These are phyloP conservation scores for Collichthys lucidus DNA, from an alignment of 2,113 vertebrate species.

Conservation along the genomic window DNA sequence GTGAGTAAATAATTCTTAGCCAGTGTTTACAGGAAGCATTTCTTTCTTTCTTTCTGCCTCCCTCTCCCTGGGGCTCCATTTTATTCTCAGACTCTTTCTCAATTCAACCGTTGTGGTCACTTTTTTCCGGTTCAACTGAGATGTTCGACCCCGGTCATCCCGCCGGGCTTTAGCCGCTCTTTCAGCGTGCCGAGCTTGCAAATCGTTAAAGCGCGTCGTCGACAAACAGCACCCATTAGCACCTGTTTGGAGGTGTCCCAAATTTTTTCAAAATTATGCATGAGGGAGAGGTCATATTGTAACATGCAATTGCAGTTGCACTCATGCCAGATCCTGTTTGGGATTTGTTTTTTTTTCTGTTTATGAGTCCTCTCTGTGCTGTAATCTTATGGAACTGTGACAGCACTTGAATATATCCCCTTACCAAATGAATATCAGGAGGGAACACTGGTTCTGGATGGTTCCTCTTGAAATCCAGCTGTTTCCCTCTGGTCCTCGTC, in stretches of 20 bases:
- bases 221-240: constrained; percentile 53
- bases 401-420: constrained; percentile 51
- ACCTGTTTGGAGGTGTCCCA: constrained; percentile 54
- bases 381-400: constrained; percentile 52
- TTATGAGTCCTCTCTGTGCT: constrained; percentile 61
- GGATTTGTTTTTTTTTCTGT: constrained; percentile 48
- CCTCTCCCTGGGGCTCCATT: constrained; percentile 52
- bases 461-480: constrained; percentile 75
- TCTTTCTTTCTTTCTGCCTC: constrained; percentile 24
- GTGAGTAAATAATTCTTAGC: constrained; percentile 67
- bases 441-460: constrained; percentile 55
- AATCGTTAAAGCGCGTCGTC: constrained; percentile 19
- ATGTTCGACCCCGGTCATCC: constrained; percentile 50
- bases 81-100: constrained; percentile 40
- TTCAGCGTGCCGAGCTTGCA: background rate
- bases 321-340: constrained; percentile 57
- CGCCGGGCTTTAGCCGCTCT: constrained; percentile 44
- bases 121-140: constrained; percentile 64
- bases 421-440: constrained; percentile 62
- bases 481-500: constrained; percentile 62
- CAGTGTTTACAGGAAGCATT: constrained; percentile 54
- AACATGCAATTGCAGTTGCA: constrained; percentile 59
- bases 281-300: constrained; percentile 65
- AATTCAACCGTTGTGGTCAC: constrained; percentile 56
- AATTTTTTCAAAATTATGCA: constrained; percentile 63